Evolutionary conservation across 2,113 vertebrate species (phyloP).

Genomic region (Petaurus breviceps): DNA sequence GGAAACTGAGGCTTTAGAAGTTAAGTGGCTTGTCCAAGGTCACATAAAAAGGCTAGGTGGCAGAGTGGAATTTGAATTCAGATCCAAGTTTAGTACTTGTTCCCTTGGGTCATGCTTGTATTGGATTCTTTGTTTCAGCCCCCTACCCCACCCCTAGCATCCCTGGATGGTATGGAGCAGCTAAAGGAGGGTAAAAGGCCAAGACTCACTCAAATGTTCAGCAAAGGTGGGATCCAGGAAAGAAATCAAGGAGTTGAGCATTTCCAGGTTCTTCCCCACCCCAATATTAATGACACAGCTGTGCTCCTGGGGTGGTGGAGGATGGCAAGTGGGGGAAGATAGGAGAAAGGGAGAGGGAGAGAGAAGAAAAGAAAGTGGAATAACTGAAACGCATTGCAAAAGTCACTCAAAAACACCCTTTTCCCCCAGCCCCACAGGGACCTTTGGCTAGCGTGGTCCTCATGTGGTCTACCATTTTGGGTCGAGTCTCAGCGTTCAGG

Average conservation of each 20-base stretch:
- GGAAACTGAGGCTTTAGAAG: neutral
- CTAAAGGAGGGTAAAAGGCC: neutral
- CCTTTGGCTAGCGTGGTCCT: neutral
- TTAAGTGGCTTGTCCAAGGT: neutral
- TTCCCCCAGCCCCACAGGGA: neutral
- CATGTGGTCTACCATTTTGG: neutral
- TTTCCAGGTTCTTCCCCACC: slow-evolving; percentile 66
- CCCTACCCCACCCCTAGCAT: neutral
- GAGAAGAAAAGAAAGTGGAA: neutral
- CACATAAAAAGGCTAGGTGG: neutral
- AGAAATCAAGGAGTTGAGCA: slow-evolving; percentile 51
- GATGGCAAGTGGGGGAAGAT: neutral
- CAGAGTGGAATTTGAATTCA: neutral
- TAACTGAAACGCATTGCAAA: neutral
- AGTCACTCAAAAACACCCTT: neutral
- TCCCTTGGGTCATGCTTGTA: neutral
- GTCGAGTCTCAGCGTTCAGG: neutral
- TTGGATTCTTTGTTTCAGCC: neutral
- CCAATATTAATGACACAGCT: slow-evolving; percentile 71
- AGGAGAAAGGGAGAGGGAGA: neutral
- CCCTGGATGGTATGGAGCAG: neutral
- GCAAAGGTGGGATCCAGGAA: slow-evolving; percentile 73
- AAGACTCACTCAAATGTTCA: slow-evolving; percentile 69
- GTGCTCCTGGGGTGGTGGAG: slow-evolving; percentile 55
- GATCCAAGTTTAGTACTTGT: neutral